Base-by-base conservation (phyloP, 2,888 invertebrate genomes). In the Drosophila eohydei region DNA sequence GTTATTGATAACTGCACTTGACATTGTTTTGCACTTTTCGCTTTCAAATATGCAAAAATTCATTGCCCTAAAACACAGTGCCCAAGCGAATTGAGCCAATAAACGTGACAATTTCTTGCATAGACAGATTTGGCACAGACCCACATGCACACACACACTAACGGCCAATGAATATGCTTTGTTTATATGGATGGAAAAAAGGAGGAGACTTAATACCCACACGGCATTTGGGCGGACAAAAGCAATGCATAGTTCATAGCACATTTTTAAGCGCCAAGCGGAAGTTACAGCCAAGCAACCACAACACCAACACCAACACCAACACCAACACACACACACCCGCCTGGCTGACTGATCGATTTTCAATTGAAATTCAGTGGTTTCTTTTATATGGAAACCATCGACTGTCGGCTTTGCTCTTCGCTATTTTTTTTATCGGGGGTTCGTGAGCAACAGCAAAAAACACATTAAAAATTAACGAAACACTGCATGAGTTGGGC, bases 311-410 rank as follows among this genome's bases (percentile, higher is more conserved):
- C 48, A 50, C 44, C 50, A 43, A 52, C 41, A 43, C 32, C n/a
- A 32, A 38, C 43, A 40, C 41, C 62, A 61, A 52, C 40, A 52
- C 46, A 38, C 44, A 55, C 38, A 48, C 30, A 61, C 26, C 38
- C 34, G 30, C 28, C 43, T 55, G 51, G 30, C 59, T 74, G 74
- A 76, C 60, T 83, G 89, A 88, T 88, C 76, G 89, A 88, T 88
- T 81, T 84, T 81, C 83, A 83, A 88, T 88, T 86, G 73, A 88
- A 84, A 86, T 84, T 88, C 89, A 86, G 78, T 75, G 87, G 78
- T 86, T 88, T 74, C 73, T 78, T 70, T 75, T 64, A 71, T 78
- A 59, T 65, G 74, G 63, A 68, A 66, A 52, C 36, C 38, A 54
- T 71, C 40, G 44, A 66, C 65, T 64, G 72, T 62, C 64, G 62